Evolutionary conservation across 2,888 invertebrate species (phyloP), one percentile per base, ranked within the genome.

Genomic region (Pseudoips prasinana): DNA sequence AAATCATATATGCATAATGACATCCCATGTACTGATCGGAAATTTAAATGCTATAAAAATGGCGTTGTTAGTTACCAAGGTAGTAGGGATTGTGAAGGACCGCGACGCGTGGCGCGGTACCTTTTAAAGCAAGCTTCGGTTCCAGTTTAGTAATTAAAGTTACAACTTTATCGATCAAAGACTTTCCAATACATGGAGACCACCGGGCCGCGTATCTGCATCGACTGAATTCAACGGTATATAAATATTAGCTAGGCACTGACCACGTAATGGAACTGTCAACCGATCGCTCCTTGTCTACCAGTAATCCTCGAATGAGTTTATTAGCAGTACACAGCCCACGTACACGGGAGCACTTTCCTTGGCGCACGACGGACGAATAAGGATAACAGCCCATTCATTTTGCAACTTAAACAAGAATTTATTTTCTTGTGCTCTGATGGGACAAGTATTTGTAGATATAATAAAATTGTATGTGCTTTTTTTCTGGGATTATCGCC

Each of bases 91-190:
- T 46, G 47, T 48, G 52, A 58, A 53, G 58, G 58, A 50, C 57
- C 51, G 39, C 45, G 59, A 64, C 78, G 73, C 75, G 77, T 77
- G 71, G 66, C 71, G 83, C 83, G 85, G 84, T 70, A 47, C 63
- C 74, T 72, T 74, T 83, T 80, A 71, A 75, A 68, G 64, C 65
- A 45, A 56, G 48, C 29, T 22, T 53, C 64, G 47, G 64, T 74
- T 74, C 82, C 79, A 79, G 84, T 81, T 82, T 70, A 76, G 82
- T 76, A 86, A 87, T 87, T 87, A 87, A 86, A 84, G 74, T 77
- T 75, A 84, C 83, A 82, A 75, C 80, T 85, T 87, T 87, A 87
- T 87, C 81, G 82, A 82, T 77, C 76, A 78, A 77, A 73, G 73
- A 69, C 73, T 69, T 76, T 72, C 73, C 74, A 73, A 64, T 69